phyloP scores from a whole-genome alignment of 2,888 invertebrate genomes.

The Phalangium opilio region DNA sequence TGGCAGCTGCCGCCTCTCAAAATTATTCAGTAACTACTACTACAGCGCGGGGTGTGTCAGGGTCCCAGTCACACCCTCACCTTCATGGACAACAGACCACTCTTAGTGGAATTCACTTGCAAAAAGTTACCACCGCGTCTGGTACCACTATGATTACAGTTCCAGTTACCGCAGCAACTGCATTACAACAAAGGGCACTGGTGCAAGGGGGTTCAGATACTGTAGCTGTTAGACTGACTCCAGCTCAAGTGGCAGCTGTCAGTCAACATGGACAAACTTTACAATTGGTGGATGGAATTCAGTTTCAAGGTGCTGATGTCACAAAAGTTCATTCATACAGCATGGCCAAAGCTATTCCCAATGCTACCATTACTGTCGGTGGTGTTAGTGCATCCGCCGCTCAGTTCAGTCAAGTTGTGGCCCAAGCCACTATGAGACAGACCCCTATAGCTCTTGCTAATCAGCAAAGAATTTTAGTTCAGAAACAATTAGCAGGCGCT shows the following conservation, averaged over 20 bases:
- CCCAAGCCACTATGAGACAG: not conserved
- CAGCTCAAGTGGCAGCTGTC: slow-evolving; percentile 1
- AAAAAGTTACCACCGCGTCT: slow-evolving; percentile 5
- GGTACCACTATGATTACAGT: slow-evolving; percentile 9
- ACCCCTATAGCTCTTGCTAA: not conserved
- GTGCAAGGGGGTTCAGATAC: slow-evolving; percentile 6
- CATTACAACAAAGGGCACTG: slow-evolving; percentile 6
- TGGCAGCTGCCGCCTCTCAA: slow-evolving; percentile 9
- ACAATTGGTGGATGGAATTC: slow-evolving; percentile 4
- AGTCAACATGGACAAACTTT: slow-evolving; percentile 6
- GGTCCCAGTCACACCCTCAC: not conserved
- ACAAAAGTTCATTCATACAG: slow-evolving; percentile 17
- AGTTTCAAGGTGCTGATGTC: slow-evolving; percentile 9
- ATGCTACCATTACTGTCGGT: slow-evolving; percentile 1
- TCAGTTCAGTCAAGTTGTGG: not conserved
- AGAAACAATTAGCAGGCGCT: not conserved
- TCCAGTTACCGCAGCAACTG: slow-evolving; percentile 5
- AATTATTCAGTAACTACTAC: slow-evolving; percentile 5
- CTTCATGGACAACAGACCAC: not conserved
- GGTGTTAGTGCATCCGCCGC: not conserved
- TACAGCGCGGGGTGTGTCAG: slow-evolving; percentile 6
- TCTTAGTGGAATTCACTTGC: slow-evolving; percentile 7
- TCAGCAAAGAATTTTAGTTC: no score
- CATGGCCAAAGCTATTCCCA: slow-evolving; percentile 10
- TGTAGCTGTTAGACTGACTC: slow-evolving; percentile 7